Conservation (phyloP, 2,888 invertebrate species). For the Dolichomitus sp. region DNA sequence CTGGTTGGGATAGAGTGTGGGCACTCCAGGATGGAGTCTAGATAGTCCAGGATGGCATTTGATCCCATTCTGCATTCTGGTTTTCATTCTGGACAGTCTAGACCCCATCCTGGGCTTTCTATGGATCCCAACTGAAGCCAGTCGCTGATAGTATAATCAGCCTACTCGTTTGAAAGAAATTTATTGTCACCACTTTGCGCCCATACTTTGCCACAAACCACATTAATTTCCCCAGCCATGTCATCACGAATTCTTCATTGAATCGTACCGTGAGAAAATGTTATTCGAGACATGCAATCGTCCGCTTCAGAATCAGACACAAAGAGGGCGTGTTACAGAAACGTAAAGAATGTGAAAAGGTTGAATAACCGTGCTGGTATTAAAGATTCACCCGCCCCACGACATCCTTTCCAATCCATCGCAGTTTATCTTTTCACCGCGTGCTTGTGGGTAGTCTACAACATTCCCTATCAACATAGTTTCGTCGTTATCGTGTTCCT, state of each 20-base stretch:
- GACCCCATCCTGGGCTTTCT: too few species aligned
- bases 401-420: neutral
- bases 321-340: neutral
- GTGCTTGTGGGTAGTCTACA: neutral
- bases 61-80: too few species aligned
- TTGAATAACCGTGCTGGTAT: neutral
- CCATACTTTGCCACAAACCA: neutral
- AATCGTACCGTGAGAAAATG: neutral
- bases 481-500: neutral
- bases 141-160: neutral
- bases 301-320: neutral
- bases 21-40: too few species aligned
- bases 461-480: neutral
- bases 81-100: too few species aligned
- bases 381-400: neutral
- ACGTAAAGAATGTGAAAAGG: constrained; percentile 1
- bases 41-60: too few species aligned
- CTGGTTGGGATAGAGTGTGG: too few species aligned
- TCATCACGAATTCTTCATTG: neutral
- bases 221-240: neutral
- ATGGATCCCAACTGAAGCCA: too few species aligned
- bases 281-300: neutral
- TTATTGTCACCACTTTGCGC: neutral
- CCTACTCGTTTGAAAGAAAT: neutral
- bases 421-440: constrained; percentile 1